Conservation (phyloP, 2,888 invertebrate genomes). For the Pristionchus arcanus region DNA sequence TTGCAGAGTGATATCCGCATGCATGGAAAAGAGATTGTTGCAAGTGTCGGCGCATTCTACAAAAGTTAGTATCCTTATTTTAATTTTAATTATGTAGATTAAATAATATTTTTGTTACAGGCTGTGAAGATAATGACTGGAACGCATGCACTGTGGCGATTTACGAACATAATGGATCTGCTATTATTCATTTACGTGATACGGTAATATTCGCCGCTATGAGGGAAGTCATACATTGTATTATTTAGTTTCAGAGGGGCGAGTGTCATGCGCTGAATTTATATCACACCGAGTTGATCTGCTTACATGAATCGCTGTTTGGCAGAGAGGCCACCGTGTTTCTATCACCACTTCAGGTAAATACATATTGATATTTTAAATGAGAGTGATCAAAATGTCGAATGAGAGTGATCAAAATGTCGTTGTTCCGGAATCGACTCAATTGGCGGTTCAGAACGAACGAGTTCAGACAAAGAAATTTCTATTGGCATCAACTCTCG, state of each 20-base stretch:
- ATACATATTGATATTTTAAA: no score
- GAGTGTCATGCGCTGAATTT: constrained; percentile 58
- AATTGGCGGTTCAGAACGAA: no score
- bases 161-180: constrained; percentile 51
- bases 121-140: constrained; percentile 68
- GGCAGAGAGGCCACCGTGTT: constrained; percentile 63
- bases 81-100: neutral
- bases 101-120: constrained; percentile 55
- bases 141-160: constrained; percentile 60
- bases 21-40: constrained; percentile 43
- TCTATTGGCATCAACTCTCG: no score
- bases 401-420: no score
- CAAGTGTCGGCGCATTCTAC: constrained; percentile 57
- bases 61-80: constrained; percentile 57
- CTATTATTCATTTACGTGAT: constrained; percentile 46
- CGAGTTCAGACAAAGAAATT: no score
- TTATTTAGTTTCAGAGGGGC: constrained; percentile 57
- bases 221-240: no score
- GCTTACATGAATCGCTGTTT: constrained; percentile 66
- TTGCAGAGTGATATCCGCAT: neutral
- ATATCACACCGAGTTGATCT: constrained; percentile 62
- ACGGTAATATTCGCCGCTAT: no score
- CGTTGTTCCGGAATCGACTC: no score
- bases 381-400: no score
- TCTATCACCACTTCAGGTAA: constrained; percentile 57